Evolutionary conservation across 2,113 vertebrate species (phyloP).

Genomic region (Carassius carassius): DNA sequence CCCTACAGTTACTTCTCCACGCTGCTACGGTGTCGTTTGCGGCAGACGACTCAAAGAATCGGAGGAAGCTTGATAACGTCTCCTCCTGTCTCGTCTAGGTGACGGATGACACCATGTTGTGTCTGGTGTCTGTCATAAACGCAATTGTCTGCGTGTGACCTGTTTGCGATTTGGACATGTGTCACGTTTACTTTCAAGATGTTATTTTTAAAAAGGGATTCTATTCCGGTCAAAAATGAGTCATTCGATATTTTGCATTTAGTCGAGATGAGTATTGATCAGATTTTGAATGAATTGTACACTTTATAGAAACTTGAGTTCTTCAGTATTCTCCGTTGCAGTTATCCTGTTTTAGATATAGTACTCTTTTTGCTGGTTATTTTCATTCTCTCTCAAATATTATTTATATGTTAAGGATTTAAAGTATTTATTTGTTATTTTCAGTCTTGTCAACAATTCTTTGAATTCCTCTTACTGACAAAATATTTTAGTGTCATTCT

Average conservation of each 20-base stretch:
- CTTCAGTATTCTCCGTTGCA: background rate
- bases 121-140: conserved; percentile 30
- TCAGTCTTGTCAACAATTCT: background rate
- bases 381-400: background rate
- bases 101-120: conserved; percentile 49
- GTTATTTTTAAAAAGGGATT: conserved; percentile 2
- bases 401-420: background rate
- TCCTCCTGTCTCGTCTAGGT: conserved; percentile 53
- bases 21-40: background rate
- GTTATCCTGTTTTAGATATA: background rate
- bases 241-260: background rate
- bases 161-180: background rate
- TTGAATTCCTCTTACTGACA: background rate
- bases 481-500: background rate
- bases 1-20: conserved; percentile 41
- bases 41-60: conserved; percentile 51
- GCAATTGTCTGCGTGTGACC: background rate
- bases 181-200: too few species aligned
- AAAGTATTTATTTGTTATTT: background rate
- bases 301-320: background rate
- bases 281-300: background rate
- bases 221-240: conserved; percentile 10
- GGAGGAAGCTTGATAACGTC: conserved; percentile 65
- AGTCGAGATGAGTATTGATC: background rate
- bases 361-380: background rate